A percentile compares a stretch with the other conserved stretches of the same genome.
phyloP scores from a whole-genome alignment of 1,140 invertebrate genomes.

The Thereuonema tuberculata region DNA sequence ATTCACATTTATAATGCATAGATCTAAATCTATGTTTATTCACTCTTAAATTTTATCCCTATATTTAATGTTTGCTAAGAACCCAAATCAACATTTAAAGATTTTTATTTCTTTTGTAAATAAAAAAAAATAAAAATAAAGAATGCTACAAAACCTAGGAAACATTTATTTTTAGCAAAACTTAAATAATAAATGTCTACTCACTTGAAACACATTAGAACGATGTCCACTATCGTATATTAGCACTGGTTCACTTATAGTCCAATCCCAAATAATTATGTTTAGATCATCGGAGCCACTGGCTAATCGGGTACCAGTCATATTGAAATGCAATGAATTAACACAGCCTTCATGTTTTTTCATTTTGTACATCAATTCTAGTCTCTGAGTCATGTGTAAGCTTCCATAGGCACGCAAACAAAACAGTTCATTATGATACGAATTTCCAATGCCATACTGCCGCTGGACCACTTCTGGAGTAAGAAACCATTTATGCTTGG shows the following conservation, averaged over 20 bases:
- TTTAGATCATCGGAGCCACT: constrained; percentile 82
- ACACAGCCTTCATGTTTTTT: constrained; percentile 76
- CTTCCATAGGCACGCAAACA: constrained; percentile 61
- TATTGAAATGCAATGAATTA: constrained; percentile 82
- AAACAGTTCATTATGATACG: constrained; percentile 42
- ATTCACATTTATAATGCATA: too few species aligned
- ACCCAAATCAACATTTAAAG: too few species aligned
- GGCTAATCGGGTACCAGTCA: constrained; percentile 53
- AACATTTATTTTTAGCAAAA: too few species aligned
- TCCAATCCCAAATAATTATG: constrained; percentile 84
- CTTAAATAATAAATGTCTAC: too few species aligned
- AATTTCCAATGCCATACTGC: constrained; percentile 40
- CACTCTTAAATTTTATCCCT: too few species aligned
- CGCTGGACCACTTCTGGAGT: constrained; percentile 36
- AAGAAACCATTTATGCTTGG: constrained; percentile 51
- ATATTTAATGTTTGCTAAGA: too few species aligned
- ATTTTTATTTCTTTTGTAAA: too few species aligned
- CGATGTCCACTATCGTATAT: constrained; percentile 61
- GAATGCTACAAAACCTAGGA: too few species aligned
- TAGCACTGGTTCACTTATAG: constrained; percentile 45
- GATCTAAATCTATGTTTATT: too few species aligned
- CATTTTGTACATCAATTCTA: constrained; percentile 63
- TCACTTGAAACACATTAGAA: constrained; percentile 80
- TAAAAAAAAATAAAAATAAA: too few species aligned
- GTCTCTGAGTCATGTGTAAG: constrained; percentile 60